These are phyloP conservation scores for Ruditapes philippinarum DNA, from an alignment of 1,140 invertebrate genomes.

Conservation along the genomic window DNA sequence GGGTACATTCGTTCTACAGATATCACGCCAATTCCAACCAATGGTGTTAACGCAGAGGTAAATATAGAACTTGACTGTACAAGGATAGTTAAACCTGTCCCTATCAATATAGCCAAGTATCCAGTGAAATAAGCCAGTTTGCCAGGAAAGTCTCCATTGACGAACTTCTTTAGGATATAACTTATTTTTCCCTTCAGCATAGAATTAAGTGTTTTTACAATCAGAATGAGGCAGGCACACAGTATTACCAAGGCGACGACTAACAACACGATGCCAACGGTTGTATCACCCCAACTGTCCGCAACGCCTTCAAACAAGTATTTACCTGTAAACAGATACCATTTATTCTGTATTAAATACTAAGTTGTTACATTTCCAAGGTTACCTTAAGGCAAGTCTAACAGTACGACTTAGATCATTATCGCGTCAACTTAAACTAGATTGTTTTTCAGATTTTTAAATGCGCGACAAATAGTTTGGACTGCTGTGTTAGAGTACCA, in stretches of 20 bases:
- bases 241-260: constrained; percentile 88
- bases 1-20: constrained; percentile 89
- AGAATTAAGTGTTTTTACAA: constrained; percentile 89
- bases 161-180: constrained; percentile 87
- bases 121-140: constrained; percentile 87
- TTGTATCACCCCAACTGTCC: constrained; percentile 83
- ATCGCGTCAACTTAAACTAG: too few relatives aligned
- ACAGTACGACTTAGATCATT: too few relatives aligned
- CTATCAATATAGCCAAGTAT: constrained; percentile 89
- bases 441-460: too few relatives aligned
- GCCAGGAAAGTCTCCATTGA: constrained; percentile 89
- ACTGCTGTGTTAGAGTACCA: too few relatives aligned
- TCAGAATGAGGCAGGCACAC: constrained; percentile 88
- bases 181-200: constrained; percentile 88
- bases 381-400: too few relatives aligned
- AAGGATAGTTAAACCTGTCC: constrained; percentile 89
- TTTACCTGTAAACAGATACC: constrained; percentile 73
- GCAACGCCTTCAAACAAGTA: constrained; percentile 72
- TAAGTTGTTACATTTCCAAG: too few relatives aligned
- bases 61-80: constrained; percentile 90
- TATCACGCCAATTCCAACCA: constrained; percentile 90
- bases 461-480: too few relatives aligned
- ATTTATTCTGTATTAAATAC: too few relatives aligned
- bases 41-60: constrained; percentile 90
- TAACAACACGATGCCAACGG: constrained; percentile 87